These are phyloP conservation scores for Drosophila putrida DNA, from an alignment of 2,888 invertebrate genomes.

Conservation along the genomic window DNA sequence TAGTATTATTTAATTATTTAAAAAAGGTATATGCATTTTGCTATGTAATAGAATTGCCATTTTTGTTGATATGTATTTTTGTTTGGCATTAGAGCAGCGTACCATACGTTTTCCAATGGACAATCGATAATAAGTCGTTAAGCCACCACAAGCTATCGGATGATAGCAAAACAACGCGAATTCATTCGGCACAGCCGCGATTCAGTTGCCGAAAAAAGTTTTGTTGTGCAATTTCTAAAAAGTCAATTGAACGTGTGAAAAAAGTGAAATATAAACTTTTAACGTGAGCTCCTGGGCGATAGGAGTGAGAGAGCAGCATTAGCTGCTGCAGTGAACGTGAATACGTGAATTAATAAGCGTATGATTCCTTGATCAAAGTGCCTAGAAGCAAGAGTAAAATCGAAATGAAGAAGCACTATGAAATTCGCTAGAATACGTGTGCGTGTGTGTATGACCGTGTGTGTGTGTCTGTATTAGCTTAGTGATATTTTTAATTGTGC, in stretches of 20 bases:
- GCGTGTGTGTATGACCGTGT: slow-evolving; percentile 26
- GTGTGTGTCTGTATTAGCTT: slow-evolving; percentile 63
- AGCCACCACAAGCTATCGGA: slow-evolving; percentile 30
- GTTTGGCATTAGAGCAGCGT: slow-evolving; percentile 10
- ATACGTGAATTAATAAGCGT: slow-evolving; percentile 11
- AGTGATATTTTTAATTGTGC: slow-evolving; percentile 76
- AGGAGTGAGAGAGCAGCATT: slow-evolving; percentile 15
- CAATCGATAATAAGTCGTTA: slow-evolving; percentile 14
- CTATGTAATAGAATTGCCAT: neutral
- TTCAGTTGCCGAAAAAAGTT: slow-evolving; percentile 36
- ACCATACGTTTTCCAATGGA: neutral
- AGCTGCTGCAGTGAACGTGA: slow-evolving; percentile 8
- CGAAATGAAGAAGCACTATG: slow-evolving; percentile 47
- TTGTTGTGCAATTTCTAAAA: slow-evolving; percentile 67
- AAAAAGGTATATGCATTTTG: too few relatives aligned
- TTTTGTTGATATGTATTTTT: neutral
- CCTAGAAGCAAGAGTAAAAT: slow-evolving; percentile 31
- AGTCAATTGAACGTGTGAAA: slow-evolving; percentile 18
- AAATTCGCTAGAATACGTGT: slow-evolving; percentile 28
- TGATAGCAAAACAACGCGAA: slow-evolving; percentile 35
- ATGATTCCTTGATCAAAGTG: slow-evolving; percentile 14
- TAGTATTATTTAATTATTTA: too few relatives aligned
- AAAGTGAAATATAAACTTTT: neutral
- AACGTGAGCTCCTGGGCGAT: slow-evolving; percentile 12
- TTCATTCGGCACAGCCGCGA: slow-evolving; percentile 34